A percentile compares a stretch with the other conserved stretches of the same genome.
phyloP scores from a whole-genome alignment of 2,113 vertebrate species.

The Ivindomyrus marchei region DNA sequence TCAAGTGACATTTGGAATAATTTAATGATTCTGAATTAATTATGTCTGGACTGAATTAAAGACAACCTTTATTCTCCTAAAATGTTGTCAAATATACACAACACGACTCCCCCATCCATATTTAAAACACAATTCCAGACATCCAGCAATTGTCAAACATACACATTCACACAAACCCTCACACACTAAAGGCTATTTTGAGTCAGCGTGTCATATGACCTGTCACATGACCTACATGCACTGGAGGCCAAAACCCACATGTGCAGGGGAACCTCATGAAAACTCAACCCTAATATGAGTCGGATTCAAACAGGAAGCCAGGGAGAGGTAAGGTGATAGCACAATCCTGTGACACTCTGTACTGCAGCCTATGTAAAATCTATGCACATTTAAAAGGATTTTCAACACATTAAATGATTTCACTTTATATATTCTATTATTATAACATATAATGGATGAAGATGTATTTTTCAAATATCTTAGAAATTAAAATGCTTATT shows the following conservation, averaged over 20 bases:
- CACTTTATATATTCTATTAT: neutral
- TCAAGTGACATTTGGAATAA: neutral
- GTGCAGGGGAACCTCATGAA: neutral
- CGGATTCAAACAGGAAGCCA: neutral
- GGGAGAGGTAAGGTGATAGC: neutral
- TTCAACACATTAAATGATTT: neutral
- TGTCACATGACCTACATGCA: neutral
- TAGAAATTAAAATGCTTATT: neutral
- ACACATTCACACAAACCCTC: neutral
- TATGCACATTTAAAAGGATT: neutral
- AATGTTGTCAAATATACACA: neutral
- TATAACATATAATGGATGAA: neutral
- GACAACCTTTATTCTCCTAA: neutral
- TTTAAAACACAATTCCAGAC: neutral
- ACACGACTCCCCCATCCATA: neutral
- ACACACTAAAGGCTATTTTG: neutral
- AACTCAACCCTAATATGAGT: neutral
- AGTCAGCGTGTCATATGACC: neutral
- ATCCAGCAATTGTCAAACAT: neutral
- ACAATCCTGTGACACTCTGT: neutral
- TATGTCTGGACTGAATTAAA: neutral
- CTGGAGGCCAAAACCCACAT: neutral
- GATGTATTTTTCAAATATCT: neutral
- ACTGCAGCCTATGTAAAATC: neutral
- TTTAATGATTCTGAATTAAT: neutral